Evolutionary conservation across 2,888 invertebrate species (phyloP).

Genomic region (Scelioninae gen. 1): DNA sequence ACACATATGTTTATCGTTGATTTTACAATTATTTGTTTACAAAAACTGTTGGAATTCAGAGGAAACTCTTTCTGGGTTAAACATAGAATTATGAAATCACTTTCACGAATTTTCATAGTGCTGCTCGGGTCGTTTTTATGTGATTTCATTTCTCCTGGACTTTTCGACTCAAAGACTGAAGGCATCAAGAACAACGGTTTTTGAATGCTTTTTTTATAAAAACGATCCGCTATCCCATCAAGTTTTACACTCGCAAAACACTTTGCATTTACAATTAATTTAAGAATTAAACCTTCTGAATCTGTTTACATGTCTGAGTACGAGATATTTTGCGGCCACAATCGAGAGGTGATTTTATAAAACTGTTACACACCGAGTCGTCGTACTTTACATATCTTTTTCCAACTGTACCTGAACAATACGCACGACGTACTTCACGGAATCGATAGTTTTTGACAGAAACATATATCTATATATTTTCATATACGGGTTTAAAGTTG

Average conservation of each 20-base stretch:
- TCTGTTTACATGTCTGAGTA: slow-evolving; percentile 73
- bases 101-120: slow-evolving; percentile 32
- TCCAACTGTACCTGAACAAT: slow-evolving; percentile 47
- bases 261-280: slow-evolving; percentile 35
- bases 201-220: slow-evolving; percentile 24
- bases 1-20: neutral
- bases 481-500: slow-evolving; percentile 3
- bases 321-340: slow-evolving; percentile 68
- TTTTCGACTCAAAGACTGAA: slow-evolving; percentile 5
- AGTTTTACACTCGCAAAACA: slow-evolving; percentile 31
- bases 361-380: slow-evolving; percentile 39
- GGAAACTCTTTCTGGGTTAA: slow-evolving; percentile 9
- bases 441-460: slow-evolving; percentile 16
- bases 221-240: slow-evolving; percentile 28
- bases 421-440: slow-evolving; percentile 51
- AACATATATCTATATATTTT: slow-evolving; percentile 15
- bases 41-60: slow-evolving; percentile 3
- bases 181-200: too few species aligned
- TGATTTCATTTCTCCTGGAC: neutral
- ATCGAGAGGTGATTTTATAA: slow-evolving; percentile 68
- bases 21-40: neutral
- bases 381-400: slow-evolving; percentile 25
- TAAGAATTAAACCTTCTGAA: slow-evolving; percentile 67
- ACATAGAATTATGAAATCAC: slow-evolving; percentile 56
- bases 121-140: slow-evolving; percentile 35